phyloP scores from a whole-genome alignment of 2,797 vertebrate species.

The Podarcis lilfordi region DNA sequence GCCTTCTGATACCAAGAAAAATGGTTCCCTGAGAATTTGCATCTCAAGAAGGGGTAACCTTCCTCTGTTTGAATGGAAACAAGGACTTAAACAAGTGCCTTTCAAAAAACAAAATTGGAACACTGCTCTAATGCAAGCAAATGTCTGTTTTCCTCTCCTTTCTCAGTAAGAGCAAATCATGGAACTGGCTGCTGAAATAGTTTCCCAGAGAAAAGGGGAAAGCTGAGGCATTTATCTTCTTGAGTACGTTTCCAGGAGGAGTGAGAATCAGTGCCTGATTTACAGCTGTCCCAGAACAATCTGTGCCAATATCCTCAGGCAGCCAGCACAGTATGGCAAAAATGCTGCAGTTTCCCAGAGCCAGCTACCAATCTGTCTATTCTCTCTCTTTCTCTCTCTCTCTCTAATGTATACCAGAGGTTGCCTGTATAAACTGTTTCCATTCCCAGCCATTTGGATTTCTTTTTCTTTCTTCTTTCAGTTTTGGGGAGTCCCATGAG shows the following conservation, averaged over 20 bases:
- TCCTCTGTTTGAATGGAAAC: not conserved
- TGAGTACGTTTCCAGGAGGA: conserved; percentile 15
- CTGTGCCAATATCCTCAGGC: not conserved
- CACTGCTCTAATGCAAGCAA: conserved; percentile 37
- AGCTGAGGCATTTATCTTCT: conserved; percentile 51
- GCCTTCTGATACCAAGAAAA: no score
- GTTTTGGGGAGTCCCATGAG: not conserved
- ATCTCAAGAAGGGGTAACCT: not conserved
- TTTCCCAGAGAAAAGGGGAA: conserved; percentile 46
- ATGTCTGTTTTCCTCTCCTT: conserved; percentile 33
- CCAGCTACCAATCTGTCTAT: not conserved
- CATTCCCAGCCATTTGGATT: not conserved
- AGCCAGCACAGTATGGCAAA: not conserved
- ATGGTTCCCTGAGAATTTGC: no score
- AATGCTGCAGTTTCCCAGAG: not conserved
- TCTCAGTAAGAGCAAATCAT: conserved; percentile 11
- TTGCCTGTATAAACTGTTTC: not conserved
- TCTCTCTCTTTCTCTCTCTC: not conserved
- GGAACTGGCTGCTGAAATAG: conserved; percentile 27
- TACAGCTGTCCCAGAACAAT: conserved; percentile 33
- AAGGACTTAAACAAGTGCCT: conserved; percentile 20
- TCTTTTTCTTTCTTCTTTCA: not conserved
- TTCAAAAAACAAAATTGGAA: conserved; percentile 52
- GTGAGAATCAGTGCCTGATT: conserved; percentile 10
- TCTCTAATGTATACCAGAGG: not conserved